Conservation (phyloP, 2,888 invertebrate genomes). For the Cheilosia impressa region DNA sequence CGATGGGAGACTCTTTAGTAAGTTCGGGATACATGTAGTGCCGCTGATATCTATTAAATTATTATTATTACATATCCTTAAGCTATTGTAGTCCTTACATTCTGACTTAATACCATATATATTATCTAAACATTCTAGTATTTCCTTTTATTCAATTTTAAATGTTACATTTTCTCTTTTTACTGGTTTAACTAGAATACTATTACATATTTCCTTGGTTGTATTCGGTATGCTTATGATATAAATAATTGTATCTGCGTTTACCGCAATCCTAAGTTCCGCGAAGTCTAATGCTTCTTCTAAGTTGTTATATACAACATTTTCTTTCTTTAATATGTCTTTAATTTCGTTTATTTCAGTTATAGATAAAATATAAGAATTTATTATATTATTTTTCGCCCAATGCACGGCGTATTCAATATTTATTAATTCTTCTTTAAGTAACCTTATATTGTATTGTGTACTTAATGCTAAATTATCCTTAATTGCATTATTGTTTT, state of each 20-base stretch:
- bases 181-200: constrained; percentile 60
- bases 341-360: constrained; percentile 54
- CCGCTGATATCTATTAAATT: constrained; percentile 26
- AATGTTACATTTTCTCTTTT: constrained; percentile 52
- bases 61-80: constrained; percentile 10
- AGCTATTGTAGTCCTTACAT: constrained; percentile 54
- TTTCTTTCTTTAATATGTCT: constrained; percentile 52
- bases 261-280: constrained; percentile 58
- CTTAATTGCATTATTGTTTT: no score
- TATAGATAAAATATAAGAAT: constrained; percentile 55
- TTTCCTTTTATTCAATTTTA: constrained; percentile 50
- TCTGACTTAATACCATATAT: constrained; percentile 44
- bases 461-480: no score
- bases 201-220: background rate
- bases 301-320: constrained; percentile 65
- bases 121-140: constrained; percentile 56
- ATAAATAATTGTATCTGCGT: constrained; percentile 59
- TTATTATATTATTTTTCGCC: constrained; percentile 57
- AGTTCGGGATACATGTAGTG: constrained; percentile 24
- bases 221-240: constrained; percentile 63
- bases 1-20: constrained; percentile 14
- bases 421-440: constrained; percentile 1
- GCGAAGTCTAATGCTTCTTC: constrained; percentile 74
- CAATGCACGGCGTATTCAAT: constrained; percentile 62
- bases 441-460: no score